A percentile compares a stretch with the other conserved stretches of the same genome.
Conservation (phyloP, 2,797 vertebrate species). For the Lacerta viridis region DNA sequence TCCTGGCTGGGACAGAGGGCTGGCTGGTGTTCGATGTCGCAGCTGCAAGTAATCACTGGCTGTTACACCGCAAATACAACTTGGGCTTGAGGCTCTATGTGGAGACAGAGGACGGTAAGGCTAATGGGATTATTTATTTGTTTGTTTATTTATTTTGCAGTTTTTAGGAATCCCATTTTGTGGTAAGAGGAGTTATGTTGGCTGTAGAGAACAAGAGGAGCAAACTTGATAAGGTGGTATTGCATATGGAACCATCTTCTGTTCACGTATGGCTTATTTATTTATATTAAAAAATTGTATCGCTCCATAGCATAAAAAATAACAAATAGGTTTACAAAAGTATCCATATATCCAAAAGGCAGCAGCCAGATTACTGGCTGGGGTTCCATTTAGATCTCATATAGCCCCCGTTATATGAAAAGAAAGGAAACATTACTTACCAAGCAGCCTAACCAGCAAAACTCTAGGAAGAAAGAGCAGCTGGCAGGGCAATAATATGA, state of each 20-base stretch:
- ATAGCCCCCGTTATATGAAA: no score
- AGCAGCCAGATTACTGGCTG: no score
- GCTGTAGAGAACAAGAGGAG: not conserved
- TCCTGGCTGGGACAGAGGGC: constrained; percentile 89
- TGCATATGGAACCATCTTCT: not conserved
- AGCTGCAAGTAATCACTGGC: constrained; percentile 92
- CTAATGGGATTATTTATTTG: not conserved
- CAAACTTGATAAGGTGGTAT: no score
- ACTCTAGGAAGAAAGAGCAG: not conserved
- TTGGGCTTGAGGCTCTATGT: constrained; percentile 94
- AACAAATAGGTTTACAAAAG: no score
- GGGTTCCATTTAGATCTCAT: no score
- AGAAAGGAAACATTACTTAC: not conserved
- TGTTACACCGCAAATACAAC: constrained; percentile 87
- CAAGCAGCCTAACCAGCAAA: not conserved
- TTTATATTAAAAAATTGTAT: no score
- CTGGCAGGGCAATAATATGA: not conserved
- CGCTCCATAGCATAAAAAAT: no score
- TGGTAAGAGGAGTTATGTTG: not conserved
- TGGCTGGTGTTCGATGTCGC: constrained; percentile 97
- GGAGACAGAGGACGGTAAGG: constrained; percentile 92
- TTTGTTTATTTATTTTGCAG: not conserved
- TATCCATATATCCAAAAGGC: no score
- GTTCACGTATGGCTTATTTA: not conserved
- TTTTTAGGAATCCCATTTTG: not conserved